These are phyloP conservation scores for Noctua janthe DNA, from an alignment of 2,888 invertebrate genomes.

Conservation along the genomic window DNA sequence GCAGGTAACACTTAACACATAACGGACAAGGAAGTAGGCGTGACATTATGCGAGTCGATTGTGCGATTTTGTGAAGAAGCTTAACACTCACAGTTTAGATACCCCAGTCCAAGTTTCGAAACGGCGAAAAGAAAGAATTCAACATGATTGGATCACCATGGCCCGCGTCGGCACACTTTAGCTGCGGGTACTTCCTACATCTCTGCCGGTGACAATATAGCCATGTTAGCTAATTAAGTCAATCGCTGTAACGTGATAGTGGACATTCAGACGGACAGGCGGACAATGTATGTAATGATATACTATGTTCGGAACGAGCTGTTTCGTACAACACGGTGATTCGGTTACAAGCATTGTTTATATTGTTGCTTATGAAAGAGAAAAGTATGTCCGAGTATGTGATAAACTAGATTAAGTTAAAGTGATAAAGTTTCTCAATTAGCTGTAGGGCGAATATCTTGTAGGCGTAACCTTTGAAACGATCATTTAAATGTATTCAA, in stretches of 20 bases:
- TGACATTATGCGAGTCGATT: background rate
- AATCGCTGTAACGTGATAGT: conserved; percentile 42
- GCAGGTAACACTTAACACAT: background rate
- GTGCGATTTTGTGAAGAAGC: background rate
- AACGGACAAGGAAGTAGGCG: background rate
- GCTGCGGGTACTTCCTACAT: background rate
- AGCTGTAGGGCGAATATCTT: background rate
- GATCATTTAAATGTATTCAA: background rate
- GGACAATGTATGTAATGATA: conserved; percentile 35
- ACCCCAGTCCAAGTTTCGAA: background rate
- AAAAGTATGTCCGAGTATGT: background rate
- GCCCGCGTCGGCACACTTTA: background rate
- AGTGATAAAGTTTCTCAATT: background rate
- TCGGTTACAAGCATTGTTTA: conserved; percentile 30
- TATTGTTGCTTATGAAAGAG: background rate
- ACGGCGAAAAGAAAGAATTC: background rate
- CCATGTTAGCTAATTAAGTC: conserved; percentile 40
- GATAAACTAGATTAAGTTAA: background rate
- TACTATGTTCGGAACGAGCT: conserved; percentile 34
- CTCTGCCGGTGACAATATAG: conserved; percentile 25
- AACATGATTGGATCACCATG: background rate
- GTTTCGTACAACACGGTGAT: conserved; percentile 11
- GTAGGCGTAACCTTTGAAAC: background rate
- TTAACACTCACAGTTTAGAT: background rate
- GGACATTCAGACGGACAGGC: background rate